Evolutionary conservation across 2,888 invertebrate species (phyloP), one percentile per base, ranked within the genome.

Genomic region (Stenodema calcarata): DNA sequence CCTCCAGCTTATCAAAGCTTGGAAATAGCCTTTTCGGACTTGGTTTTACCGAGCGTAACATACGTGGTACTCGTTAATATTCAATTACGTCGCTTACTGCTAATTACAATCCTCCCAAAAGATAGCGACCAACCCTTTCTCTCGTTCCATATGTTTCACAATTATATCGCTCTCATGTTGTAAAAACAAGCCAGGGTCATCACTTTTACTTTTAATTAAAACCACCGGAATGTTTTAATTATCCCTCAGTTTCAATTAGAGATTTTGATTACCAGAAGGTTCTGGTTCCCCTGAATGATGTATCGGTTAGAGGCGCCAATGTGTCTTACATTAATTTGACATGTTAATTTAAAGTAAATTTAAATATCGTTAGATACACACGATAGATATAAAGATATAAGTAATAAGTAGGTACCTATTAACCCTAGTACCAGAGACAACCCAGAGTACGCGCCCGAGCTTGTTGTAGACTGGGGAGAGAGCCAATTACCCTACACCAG

Each of bases 71-170:
- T 75, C 41, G 18, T 42, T 42, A 41, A 42, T 35, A 75, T 75
- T 75, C 75, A 75, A 75, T 75, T 75, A 75, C 75, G 42, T 75
- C 75, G 35, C 75, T 30, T 35, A 12, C 42, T 75, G 75, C 75
- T 75, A 42, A 75, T 75, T 42, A 75, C 41, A n/a, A 35, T 75
- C 35, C 35, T 75, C 18, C 42, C 27, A 9, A 2, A 62, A 62
- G 62, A 62, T 62, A 62, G 27, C 62, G 27, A 23, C 62, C 62
- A 18, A 62, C 18, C 23, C 7, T 62, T 62, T 62, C 23, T 62
- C 27, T 27, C 62, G 27, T 27, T 4, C 62, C 62, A 54, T 62
- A 23, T 23, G 62, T 62, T 62, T 62, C 27, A 62, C 62, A 62
- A 62, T 62, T 62, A 62, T 62, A 62, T 62, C 62, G 23, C 62